Evolutionary conservation across 1,140 invertebrate genomes (phyloP).

Genomic region (Octopus bimaculoides): DNA sequence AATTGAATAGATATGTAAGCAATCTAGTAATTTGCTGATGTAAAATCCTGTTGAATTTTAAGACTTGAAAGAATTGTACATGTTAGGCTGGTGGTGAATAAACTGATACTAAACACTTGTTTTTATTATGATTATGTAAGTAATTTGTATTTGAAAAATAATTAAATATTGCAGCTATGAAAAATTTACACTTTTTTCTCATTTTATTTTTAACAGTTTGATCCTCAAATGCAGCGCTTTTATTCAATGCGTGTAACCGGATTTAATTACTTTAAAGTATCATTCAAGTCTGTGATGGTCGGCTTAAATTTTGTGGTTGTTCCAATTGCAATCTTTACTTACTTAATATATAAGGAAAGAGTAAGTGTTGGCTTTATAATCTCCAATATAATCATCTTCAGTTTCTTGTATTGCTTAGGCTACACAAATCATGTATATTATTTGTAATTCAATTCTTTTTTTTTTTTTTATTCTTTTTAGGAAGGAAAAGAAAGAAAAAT

Average conservation of each 20-base stretch:
- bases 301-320: conserved; percentile 62
- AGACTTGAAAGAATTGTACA: no score
- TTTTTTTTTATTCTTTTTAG: neutral
- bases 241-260: conserved; percentile 66
- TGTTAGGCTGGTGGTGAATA: no score
- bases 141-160: no score
- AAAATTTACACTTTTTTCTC: neutral
- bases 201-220: conserved; percentile 68
- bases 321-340: conserved; percentile 63
- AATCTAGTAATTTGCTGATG: no score
- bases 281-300: conserved; percentile 60
- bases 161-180: no score
- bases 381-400: neutral
- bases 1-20: no score
- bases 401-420: neutral
- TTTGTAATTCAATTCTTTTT: neutral
- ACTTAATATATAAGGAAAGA: conserved; percentile 59
- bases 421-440: neutral
- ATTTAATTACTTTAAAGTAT: conserved; percentile 70
- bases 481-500: neutral
- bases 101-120: no score
- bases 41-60: no score
- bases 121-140: no score
- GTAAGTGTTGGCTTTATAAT: conserved; percentile 43
- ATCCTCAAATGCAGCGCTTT: conserved; percentile 70